These are phyloP conservation scores for Ochropacha duplaris DNA, from an alignment of 2,888 invertebrate species.

Conservation along the genomic window DNA sequence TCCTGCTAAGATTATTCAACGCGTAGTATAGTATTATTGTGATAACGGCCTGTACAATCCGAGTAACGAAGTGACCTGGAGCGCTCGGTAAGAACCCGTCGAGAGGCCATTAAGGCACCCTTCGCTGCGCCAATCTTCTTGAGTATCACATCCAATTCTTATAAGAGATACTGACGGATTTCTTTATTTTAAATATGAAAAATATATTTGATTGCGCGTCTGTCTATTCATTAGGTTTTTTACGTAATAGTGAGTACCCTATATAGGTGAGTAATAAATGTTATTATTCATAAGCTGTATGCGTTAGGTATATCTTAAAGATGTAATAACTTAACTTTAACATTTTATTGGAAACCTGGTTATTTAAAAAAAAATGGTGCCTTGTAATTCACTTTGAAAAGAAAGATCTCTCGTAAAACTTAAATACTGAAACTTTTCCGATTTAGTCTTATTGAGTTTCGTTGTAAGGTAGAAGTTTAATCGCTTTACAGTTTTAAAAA, in stretches of 20 bases:
- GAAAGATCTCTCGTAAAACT: constrained; percentile 18
- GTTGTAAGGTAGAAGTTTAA: constrained; percentile 25
- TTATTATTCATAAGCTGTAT: neutral
- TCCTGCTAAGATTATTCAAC: constrained; percentile 66
- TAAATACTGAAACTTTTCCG: constrained; percentile 30
- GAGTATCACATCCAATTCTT: constrained; percentile 71
- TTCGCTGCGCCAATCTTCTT: constrained; percentile 74
- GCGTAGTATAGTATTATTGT: constrained; percentile 39
- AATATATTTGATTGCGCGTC: neutral
- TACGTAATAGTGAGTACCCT: neutral
- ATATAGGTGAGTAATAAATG: neutral
- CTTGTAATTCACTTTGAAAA: neutral
- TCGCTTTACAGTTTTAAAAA: constrained; percentile 13
- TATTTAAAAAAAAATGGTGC: neutral
- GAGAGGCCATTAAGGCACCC: constrained; percentile 79
- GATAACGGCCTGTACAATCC: constrained; percentile 65
- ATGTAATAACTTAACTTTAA: too few relatives aligned
- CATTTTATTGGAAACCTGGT: neutral
- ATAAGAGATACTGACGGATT: constrained; percentile 52
- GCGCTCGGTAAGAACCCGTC: constrained; percentile 67
- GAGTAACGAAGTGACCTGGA: constrained; percentile 81
- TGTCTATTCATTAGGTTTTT: neutral
- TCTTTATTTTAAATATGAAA: constrained; percentile 35
- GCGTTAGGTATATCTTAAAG: too few relatives aligned
- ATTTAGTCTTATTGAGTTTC: constrained; percentile 31